A percentile compares a stretch with the other conserved stretches of the same genome.
Evolutionary conservation across 2,113 vertebrate genomes (phyloP).

Genomic region (Embiotoca jacksoni): DNA sequence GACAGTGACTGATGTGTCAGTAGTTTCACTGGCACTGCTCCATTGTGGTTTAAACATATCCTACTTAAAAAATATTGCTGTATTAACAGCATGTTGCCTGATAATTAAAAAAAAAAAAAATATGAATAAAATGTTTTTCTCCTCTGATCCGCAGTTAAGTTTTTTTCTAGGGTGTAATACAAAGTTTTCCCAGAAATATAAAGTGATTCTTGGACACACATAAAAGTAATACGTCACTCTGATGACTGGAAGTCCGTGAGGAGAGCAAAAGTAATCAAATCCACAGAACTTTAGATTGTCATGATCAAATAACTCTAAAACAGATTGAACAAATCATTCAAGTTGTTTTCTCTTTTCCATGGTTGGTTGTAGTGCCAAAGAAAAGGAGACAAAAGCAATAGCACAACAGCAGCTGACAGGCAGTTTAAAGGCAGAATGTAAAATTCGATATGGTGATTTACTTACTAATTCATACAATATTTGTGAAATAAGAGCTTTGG

Average conservation of each 20-base stretch:
- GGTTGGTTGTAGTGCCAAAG: neutral
- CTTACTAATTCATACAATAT: neutral
- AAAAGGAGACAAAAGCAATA: neutral
- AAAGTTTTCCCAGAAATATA: constrained; percentile 8
- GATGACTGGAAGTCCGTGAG: neutral
- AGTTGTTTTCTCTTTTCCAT: neutral
- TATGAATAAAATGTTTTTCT: neutral
- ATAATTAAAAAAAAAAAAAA: neutral
- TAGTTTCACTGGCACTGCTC: constrained; percentile 8
- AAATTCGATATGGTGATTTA: neutral
- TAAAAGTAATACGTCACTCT: constrained; percentile 1
- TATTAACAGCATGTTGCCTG: constrained; percentile 8
- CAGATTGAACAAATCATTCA: constrained; percentile 1
- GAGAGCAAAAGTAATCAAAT: constrained; percentile 18
- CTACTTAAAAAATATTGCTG: neutral
- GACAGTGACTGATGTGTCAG: neutral
- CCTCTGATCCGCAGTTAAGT: neutral
- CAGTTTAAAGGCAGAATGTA: neutral
- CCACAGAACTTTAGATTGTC: neutral
- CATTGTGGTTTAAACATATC: neutral
- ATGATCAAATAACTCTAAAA: neutral
- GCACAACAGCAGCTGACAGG: neutral
- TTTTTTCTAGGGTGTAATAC: neutral
- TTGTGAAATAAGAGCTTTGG: neutral
- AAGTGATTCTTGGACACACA: neutral